Base-by-base conservation (phyloP, 2,113 vertebrate genomes). In the Pomatorhinus ruficollis region DNA sequence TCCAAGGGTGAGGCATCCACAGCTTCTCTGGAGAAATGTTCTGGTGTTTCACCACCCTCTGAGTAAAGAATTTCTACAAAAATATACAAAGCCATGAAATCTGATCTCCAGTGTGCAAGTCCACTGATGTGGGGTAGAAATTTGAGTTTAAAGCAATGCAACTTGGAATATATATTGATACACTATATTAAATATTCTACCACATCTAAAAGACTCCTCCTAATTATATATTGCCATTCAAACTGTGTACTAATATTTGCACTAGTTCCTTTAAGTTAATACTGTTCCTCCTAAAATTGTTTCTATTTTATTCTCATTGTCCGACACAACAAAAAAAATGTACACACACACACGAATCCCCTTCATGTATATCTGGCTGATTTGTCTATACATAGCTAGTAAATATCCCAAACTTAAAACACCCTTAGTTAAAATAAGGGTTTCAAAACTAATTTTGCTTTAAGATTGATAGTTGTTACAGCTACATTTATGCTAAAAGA, bases 271-370 rank as follows among this genome's bases (percentile, higher is more conserved):
- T 18, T 57, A 63, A 53, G 81, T 53, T 25, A 35, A 30, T 53
- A 20, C 14, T 25, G 1, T 27, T 76, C 13, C 15, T 76, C 27
- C 15, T 52, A 69, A 82, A 89, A 54, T 5, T 37, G 2, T 28
- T 44, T 61, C 4, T 52, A 11, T 76, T 71, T 47, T 44, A 28
- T 61, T 80, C 17, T 70, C 6, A 6, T 42, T 25, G 4, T 89
- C 27, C 5, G 2, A 71, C 17, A 40, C 9, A 35, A 35, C 40
- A 21, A 68, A 47, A 71, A 76, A 44, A 59, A 22, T 15, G 16
- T 23, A 3, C 39, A 3, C 28, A 25, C 28, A 25, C 31, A 3
- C 3, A 23, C 3, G 8, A 4, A 10, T 6, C 35, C 35, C 6
- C 23, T 25, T 5, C 4, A 2, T 13, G 14, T 8, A 3, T 54